Evolutionary conservation across 2,888 invertebrate species (phyloP).

Genomic region (Pteria penguin): DNA sequence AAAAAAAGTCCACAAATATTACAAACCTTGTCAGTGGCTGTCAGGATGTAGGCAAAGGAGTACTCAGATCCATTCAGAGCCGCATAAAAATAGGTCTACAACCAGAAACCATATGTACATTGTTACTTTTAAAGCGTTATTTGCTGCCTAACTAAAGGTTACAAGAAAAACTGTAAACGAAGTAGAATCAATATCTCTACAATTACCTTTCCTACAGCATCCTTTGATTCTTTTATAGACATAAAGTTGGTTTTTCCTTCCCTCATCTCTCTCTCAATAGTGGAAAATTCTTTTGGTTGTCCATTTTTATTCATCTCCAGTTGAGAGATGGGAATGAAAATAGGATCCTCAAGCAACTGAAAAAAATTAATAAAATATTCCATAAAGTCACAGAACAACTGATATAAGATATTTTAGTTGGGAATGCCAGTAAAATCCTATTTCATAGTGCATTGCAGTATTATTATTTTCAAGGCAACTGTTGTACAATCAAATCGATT

Average conservation of each 20-base stretch:
- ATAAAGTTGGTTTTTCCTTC: slow-evolving; percentile 69
- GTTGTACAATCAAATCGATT: no score
- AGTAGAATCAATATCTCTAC: background rate
- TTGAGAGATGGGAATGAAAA: slow-evolving; percentile 79
- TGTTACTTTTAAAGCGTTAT: background rate
- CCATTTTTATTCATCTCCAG: slow-evolving; percentile 78
- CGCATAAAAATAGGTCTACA: slow-evolving; percentile 79
- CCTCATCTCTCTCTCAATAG: slow-evolving; percentile 75
- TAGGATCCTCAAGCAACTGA: slow-evolving; percentile 80
- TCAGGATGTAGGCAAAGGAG: slow-evolving; percentile 79
- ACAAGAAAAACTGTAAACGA: no score
- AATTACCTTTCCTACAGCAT: slow-evolving; percentile 68
- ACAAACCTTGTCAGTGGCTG: slow-evolving; percentile 79
- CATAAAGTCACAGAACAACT: no score
- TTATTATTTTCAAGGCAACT: no score
- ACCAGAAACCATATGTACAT: slow-evolving; percentile 17
- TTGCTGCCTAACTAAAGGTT: no score
- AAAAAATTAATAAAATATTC: slow-evolving; percentile 28
- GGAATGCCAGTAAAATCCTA: no score
- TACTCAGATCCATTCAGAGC: slow-evolving; percentile 79
- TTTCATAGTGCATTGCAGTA: no score
- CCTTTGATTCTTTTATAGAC: slow-evolving; percentile 57
- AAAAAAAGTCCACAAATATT: no score
- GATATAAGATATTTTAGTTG: no score
- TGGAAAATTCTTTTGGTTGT: slow-evolving; percentile 76